Conservation (phyloP, 2,888 invertebrate species). For the Alloplasta piceator region DNA sequence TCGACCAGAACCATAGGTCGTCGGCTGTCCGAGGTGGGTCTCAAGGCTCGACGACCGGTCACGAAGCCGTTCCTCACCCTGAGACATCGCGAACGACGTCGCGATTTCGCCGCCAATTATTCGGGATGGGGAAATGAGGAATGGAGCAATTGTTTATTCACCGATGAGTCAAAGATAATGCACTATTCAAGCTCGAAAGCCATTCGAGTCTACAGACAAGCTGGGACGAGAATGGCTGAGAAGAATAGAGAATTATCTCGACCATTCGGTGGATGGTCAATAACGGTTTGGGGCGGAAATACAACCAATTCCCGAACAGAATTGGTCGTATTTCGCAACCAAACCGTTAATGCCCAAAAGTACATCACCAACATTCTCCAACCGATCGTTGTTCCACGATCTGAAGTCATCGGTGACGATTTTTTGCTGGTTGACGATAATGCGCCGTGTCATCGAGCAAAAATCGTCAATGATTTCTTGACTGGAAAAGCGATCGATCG, state of each 20-base stretch:
- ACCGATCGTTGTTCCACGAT: not conserved
- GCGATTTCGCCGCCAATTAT: no score
- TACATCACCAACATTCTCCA: constrained; percentile 2
- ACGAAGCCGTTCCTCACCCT: no score
- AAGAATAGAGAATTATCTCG: not conserved
- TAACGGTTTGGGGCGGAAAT: constrained; percentile 8
- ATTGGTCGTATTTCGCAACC: not conserved
- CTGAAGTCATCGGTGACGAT: not conserved
- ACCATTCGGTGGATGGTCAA: constrained; percentile 3
- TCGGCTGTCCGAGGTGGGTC: no score
- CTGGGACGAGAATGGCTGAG: not conserved
- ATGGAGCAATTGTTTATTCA: no score
- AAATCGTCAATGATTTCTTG: not conserved
- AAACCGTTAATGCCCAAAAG: not conserved
- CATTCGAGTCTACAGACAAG: not conserved
- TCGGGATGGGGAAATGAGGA: no score
- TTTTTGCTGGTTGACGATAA: constrained; percentile 20
- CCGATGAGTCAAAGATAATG: not conserved
- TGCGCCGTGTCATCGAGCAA: not conserved
- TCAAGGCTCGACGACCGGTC: no score
- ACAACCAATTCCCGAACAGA: not conserved
- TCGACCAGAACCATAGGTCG: no score
- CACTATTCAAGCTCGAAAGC: not conserved
- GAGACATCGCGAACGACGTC: no score
- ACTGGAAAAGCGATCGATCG: not conserved